Percentiles rank a stretch among this genome's conserved stretches.
phyloP scores from a whole-genome alignment of 2,113 vertebrate genomes.

The Catharus fuscescens region DNA sequence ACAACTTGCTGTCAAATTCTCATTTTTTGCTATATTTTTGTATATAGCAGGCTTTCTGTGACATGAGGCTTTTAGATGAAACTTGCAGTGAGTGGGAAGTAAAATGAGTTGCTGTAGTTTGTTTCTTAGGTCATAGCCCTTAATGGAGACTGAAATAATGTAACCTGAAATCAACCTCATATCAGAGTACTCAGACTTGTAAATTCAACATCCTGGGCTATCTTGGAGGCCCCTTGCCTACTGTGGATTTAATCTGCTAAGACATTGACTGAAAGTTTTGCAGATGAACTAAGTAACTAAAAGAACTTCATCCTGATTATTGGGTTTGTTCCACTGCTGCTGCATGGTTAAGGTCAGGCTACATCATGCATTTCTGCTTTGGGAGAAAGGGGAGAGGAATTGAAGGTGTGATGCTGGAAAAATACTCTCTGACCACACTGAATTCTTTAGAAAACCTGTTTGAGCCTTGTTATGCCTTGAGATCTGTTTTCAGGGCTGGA shows the following conservation, averaged over 20 bases:
- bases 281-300: not conserved
- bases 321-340: not conserved
- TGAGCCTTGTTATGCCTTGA: not conserved
- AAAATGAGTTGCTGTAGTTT: constrained; percentile 34
- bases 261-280: not conserved
- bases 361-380: not conserved
- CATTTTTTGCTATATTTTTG: constrained; percentile 32
- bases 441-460: constrained; percentile 12
- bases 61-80: constrained; percentile 38
- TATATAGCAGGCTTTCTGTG: constrained; percentile 4
- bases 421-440: not conserved
- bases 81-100: constrained; percentile 31
- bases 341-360: not conserved
- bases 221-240: not conserved
- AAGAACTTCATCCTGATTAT: not conserved
- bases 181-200: not conserved
- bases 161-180: not conserved
- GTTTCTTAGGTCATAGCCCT: constrained; percentile 17
- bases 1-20: constrained; percentile 21
- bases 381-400: not conserved
- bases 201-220: not conserved
- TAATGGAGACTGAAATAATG: constrained; percentile 17
- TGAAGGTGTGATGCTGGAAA: not conserved
- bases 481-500: constrained; percentile 21
- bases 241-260: not conserved